phyloP scores from a whole-genome alignment of 1,140 invertebrate genomes.

The Aphaenogaster rudis region DNA sequence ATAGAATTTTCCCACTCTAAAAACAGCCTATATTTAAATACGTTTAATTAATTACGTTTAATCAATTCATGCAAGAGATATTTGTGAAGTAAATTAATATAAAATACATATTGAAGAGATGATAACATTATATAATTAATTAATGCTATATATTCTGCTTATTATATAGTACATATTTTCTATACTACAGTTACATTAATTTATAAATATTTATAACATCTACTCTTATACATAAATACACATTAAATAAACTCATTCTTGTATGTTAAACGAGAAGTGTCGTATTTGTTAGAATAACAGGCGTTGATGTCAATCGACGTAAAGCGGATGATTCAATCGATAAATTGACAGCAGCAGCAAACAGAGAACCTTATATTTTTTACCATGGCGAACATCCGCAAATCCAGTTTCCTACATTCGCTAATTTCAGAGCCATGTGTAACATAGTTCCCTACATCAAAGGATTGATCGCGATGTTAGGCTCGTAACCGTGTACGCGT shows the following conservation, averaged over 20 bases:
- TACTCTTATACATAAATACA: not conserved
- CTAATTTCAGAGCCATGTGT: constrained; percentile 25
- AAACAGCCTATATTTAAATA: not conserved
- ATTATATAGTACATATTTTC: not conserved
- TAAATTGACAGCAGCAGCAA: not conserved
- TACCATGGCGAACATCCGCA: not conserved
- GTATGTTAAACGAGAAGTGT: constrained; percentile 1
- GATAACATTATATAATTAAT: constrained; percentile 10
- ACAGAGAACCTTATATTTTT: constrained; percentile 30
- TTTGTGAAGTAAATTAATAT: not conserved
- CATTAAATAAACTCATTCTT: not conserved
- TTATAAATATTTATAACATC: not conserved
- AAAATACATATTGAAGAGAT: constrained; percentile 8
- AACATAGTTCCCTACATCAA: constrained; percentile 20
- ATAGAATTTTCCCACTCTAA: not conserved
- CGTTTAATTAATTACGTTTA: not conserved
- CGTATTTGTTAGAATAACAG: not conserved
- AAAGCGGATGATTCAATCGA: constrained; percentile 26
- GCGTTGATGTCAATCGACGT: not conserved
- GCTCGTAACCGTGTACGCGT: constrained; percentile 51
- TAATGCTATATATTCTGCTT: not conserved
- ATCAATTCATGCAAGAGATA: constrained; percentile 14
- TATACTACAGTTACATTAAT: not conserved
- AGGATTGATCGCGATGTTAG: constrained; percentile 60
- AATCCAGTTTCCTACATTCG: constrained; percentile 40